Conservation (phyloP, 1,140 invertebrate species). For the Maniola jurtina region DNA sequence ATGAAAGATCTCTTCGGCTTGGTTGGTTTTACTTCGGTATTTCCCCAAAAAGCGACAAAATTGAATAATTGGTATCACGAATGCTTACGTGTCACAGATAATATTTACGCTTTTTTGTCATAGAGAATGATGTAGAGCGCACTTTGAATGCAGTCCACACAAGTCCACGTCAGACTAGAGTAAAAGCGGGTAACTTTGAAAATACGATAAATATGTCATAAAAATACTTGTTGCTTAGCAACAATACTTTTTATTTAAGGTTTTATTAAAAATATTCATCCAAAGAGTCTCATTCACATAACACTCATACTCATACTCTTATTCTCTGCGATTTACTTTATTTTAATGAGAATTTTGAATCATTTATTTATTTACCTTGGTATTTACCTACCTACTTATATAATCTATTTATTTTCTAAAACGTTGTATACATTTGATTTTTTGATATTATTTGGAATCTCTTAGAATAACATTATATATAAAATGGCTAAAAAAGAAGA, state of each 20-base stretch:
- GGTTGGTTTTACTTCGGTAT: too few relatives aligned
- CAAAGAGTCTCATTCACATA: too few relatives aligned
- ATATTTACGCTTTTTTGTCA: constrained; percentile 8
- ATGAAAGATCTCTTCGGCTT: too few relatives aligned
- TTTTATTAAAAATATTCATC: background rate
- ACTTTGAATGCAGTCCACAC: too few relatives aligned
- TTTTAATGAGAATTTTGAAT: too few relatives aligned
- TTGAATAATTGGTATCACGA: too few relatives aligned
- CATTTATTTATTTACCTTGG: background rate
- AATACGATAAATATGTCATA: background rate
- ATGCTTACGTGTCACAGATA: too few relatives aligned
- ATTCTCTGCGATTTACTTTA: too few relatives aligned
- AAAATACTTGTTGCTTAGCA: constrained; percentile 3
- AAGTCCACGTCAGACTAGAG: background rate
- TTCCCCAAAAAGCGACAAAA: constrained; percentile 2
- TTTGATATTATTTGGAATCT: constrained; percentile 46
- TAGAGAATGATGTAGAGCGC: background rate
- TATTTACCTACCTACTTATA: background rate
- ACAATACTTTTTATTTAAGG: constrained; percentile 7
- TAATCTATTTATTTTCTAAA: background rate
- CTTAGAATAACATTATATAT: constrained; percentile 20
- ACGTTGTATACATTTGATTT: constrained; percentile 17
- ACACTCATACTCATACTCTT: too few relatives aligned
- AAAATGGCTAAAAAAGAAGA: constrained; percentile 59
- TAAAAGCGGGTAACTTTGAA: background rate